Conservation (phyloP, 2,888 invertebrate genomes). For the Anodontia alba region DNA sequence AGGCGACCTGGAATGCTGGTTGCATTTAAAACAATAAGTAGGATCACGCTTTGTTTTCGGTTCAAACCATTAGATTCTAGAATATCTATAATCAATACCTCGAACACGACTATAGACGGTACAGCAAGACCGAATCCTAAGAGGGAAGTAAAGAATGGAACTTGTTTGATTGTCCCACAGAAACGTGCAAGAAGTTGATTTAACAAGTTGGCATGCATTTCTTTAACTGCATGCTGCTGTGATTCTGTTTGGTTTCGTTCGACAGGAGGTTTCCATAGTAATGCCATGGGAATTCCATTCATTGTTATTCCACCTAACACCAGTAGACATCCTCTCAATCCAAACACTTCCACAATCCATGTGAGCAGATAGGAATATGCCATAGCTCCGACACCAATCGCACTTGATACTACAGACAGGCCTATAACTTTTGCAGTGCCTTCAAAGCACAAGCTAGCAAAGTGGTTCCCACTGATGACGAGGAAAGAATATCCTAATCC, state of each 20-base stretch:
- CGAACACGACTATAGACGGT: not conserved
- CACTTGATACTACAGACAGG: not conserved
- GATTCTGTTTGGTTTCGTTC: not conserved
- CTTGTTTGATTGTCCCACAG: not conserved
- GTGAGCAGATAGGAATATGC: not conserved
- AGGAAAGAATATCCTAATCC: slow-evolving; percentile 7
- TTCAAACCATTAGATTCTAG: not conserved
- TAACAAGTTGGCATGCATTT: too few species aligned
- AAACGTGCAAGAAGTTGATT: not conserved
- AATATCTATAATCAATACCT: not conserved
- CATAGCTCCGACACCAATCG: not conserved
- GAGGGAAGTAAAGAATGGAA: not conserved
- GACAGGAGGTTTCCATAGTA: not conserved
- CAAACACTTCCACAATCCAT: not conserved
- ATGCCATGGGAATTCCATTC: slow-evolving; percentile 2
- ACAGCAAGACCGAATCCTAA: not conserved
- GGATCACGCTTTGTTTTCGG: not conserved
- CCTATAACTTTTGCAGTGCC: not conserved
- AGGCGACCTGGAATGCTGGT: not conserved
- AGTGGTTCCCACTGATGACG: not conserved
- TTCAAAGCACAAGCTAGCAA: not conserved
- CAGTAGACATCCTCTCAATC: not conserved
- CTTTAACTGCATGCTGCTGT: not conserved
- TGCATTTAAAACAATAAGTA: not conserved
- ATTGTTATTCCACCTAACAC: slow-evolving; percentile 1